Percentiles rank a stretch among this genome's conserved stretches.
Evolutionary conservation across 2,113 vertebrate genomes (phyloP).

Genomic region (Hiodon tergisus): DNA sequence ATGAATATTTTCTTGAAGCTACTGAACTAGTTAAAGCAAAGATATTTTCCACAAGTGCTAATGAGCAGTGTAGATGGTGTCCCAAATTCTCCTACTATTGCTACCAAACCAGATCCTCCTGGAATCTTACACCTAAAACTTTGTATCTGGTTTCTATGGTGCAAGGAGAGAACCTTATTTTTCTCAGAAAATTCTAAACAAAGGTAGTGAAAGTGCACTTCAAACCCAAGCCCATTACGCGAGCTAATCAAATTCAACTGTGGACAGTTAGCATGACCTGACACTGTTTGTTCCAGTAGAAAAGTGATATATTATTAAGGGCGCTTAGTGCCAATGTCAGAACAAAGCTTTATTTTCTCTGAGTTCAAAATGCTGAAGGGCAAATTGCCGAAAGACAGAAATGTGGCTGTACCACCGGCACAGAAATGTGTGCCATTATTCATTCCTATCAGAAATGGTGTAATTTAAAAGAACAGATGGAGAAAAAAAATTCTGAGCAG

Average conservation of each 20-base stretch:
- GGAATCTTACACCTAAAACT: no score
- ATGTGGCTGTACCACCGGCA: neutral
- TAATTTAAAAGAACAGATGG: neutral
- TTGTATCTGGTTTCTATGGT: no score
- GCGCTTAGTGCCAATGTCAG: neutral
- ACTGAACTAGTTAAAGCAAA: no score
- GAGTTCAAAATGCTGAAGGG: neutral
- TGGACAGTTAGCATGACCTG: neutral
- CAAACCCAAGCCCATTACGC: neutral
- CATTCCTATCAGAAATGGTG: neutral
- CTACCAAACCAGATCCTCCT: no score
- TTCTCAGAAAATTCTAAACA: neutral
- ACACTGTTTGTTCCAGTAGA: conserved; percentile 35
- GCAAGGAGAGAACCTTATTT: neutral
- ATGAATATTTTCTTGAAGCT: no score
- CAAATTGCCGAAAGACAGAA: neutral
- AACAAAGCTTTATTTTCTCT: neutral
- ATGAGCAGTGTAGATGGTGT: no score
- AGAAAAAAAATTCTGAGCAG: no score
- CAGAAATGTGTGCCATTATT: neutral
- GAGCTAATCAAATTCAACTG: neutral
- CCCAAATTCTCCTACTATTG: no score
- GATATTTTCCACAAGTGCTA: no score
- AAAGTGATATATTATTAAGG: neutral
- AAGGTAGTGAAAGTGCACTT: neutral